These are phyloP conservation scores for Neoscelio sp. DNA, from an alignment of 2,888 invertebrate genomes.

Conservation along the genomic window DNA sequence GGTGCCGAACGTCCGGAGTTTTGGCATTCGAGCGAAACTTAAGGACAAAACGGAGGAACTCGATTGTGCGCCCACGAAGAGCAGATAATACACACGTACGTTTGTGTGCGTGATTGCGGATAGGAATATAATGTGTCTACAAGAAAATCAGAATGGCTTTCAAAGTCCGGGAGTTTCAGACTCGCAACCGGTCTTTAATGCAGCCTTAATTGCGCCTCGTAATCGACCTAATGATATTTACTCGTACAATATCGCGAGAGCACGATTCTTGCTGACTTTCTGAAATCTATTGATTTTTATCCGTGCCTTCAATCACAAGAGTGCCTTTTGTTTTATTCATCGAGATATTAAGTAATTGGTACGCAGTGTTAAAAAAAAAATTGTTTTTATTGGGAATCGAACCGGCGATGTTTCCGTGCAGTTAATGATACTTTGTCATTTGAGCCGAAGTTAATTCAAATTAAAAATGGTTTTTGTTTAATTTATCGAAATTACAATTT, in stretches of 20 bases:
- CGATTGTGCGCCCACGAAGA: slow-evolving; percentile 41
- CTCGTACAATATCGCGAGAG: slow-evolving; percentile 7
- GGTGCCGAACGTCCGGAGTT: slow-evolving; percentile 55
- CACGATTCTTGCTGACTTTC: slow-evolving; percentile 1
- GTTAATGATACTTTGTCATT: too few species aligned
- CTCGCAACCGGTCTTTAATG: slow-evolving; percentile 1
- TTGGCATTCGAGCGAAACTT: slow-evolving; percentile 54
- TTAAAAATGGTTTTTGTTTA: too few species aligned
- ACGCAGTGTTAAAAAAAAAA: too few species aligned
- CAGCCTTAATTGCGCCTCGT: slow-evolving; percentile 41
- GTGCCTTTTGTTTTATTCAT: slow-evolving; percentile 40
- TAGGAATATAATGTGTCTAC: slow-evolving; percentile 37
- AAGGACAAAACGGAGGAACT: slow-evolving; percentile 57
- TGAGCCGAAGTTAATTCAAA: too few species aligned
- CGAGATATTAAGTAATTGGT: neutral
- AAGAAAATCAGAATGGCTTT: slow-evolving; percentile 36
- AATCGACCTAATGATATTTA: slow-evolving; percentile 54
- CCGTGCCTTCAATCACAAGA: slow-evolving; percentile 35
- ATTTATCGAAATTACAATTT: too few species aligned
- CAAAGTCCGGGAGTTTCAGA: neutral
- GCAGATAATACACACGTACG: neutral
- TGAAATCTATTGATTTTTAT: neutral
- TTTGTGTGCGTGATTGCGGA: slow-evolving; percentile 3
- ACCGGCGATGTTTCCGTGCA: too few species aligned
- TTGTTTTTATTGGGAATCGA: too few species aligned